These are phyloP conservation scores for Chamaetylas fuelleborni DNA, from an alignment of 2,113 vertebrate genomes.

Conservation along the genomic window DNA sequence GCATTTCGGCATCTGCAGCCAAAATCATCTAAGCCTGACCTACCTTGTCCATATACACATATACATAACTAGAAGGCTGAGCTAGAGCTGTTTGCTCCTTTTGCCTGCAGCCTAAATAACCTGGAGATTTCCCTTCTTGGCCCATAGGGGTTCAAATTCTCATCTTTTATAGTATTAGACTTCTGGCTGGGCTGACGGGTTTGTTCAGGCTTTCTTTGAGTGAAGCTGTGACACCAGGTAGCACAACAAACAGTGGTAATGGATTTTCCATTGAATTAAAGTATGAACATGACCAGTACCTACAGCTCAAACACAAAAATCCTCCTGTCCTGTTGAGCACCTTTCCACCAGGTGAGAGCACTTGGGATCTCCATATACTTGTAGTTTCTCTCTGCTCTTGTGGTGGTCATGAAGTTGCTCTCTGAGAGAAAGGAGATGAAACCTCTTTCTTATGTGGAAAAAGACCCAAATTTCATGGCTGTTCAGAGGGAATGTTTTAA, in stretches of 20 bases:
- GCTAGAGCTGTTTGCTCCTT: neutral
- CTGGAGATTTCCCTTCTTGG: neutral
- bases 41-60: rapidly evolving
- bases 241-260: rapidly evolving
- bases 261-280: neutral
- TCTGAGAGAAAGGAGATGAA: neutral
- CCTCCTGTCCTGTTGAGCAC: neutral
- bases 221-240: neutral
- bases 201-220: neutral
- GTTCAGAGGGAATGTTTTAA: neutral
- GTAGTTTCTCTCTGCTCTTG: neutral
- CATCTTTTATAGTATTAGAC: neutral
- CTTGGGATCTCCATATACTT: neutral
- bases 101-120: neutral
- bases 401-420: neutral
- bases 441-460: neutral
- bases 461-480: neutral
- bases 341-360: neutral
- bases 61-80: neutral
- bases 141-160: neutral
- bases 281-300: neutral
- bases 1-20: neutral
- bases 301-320: neutral
- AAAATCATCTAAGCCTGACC: neutral
- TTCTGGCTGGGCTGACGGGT: neutral